Evolutionary conservation across 30 jellyfish, hydroid and myxozoan genomes (phyloP), one percentile per base, ranked within the genome.

Genomic region (Hydra vulgaris): DNA sequence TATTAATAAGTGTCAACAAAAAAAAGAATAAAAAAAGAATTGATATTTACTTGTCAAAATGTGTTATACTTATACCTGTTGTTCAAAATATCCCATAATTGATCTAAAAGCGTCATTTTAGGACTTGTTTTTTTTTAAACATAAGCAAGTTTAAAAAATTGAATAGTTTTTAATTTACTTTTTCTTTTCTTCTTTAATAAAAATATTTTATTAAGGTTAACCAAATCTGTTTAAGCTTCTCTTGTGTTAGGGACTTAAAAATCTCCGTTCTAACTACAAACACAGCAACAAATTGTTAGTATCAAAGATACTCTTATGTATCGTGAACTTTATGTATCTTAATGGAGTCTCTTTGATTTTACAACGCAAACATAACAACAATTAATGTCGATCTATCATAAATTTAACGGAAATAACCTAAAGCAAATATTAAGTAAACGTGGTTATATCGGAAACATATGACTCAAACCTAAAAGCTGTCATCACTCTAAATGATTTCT

Each of bases 21-120:
- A n/a, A 70, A 70, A 70, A 70, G 15, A 12, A 7, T 70, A 70
- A 70, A 70, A 21, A 70, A 70, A 70, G 1, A 70, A 7, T 40
- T 12, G 61, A 3, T 40, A 12, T 40, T 5, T n/a, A 4, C 24
- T 15, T 24, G 74, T n/a, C 1, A 24, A 74, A 74, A 17, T 1
- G 0, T 40, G 17, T n/a, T 8, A 5, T n/a, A 3, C 22, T 1
- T 19, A 23, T 61, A 78, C 85, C 85, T 78, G n/a, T 76, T 20
- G 7, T 52, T 23, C n/a, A 78, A 55, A 78, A 78, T 61, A 52
- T 78, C 85, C 85, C 85, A 78, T 54, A 78, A 61, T 61, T 78
- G 85, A 66, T 78, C 85, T 0, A 78, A 40, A 25, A 78, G 69
- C 1, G 85, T 78, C 85, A 78, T 78, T 53, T 54, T 0, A 22